A percentile compares a stretch with the other conserved stretches of the same genome.
phyloP scores from a whole-genome alignment of 2,888 invertebrate genomes.

The Cosmopolites sordidus region DNA sequence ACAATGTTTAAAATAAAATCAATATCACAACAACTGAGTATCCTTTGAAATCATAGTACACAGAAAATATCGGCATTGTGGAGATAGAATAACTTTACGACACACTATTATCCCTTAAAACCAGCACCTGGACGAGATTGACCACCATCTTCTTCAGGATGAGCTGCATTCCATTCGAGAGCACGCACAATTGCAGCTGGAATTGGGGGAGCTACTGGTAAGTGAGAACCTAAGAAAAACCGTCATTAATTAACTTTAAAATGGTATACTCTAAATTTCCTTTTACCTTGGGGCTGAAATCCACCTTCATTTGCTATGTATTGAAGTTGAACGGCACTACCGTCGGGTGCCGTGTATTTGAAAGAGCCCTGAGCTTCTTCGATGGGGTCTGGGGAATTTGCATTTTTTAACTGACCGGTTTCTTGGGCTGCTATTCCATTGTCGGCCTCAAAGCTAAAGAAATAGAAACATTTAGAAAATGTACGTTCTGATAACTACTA shows the following conservation, averaged over 20 bases:
- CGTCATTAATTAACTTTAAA: neutral
- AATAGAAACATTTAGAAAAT: too few relatives aligned
- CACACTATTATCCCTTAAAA: slow-evolving; percentile 12
- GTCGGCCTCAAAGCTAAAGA: slow-evolving; percentile 53
- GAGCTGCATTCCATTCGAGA: slow-evolving; percentile 61
- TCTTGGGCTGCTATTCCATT: slow-evolving; percentile 53
- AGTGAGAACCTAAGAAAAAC: slow-evolving; percentile 43
- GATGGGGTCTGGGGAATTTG: slow-evolving; percentile 49
- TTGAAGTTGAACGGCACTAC: slow-evolving; percentile 54
- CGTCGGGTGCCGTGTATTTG: slow-evolving; percentile 59
- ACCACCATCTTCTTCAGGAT: slow-evolving; percentile 51
- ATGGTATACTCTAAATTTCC: neutral
- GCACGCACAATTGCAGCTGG: slow-evolving; percentile 65
- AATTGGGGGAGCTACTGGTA: slow-evolving; percentile 63
- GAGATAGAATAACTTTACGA: too few relatives aligned
- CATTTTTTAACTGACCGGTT: slow-evolving; percentile 45
- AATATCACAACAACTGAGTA: too few relatives aligned
- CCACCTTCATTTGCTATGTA: slow-evolving; percentile 68
- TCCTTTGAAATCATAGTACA: too few relatives aligned
- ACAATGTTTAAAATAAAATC: too few relatives aligned
- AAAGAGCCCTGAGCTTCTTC: slow-evolving; percentile 53
- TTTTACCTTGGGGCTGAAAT: slow-evolving; percentile 57
- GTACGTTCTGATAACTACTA: too few relatives aligned
- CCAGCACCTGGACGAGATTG: slow-evolving; percentile 14
- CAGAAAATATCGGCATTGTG: too few relatives aligned